A percentile compares a stretch with the other conserved stretches of the same genome.
These are phyloP conservation scores for Melanotaenia parkinsoni DNA, from an alignment of 2,797 vertebrate genomes.

Conservation along the genomic window DNA sequence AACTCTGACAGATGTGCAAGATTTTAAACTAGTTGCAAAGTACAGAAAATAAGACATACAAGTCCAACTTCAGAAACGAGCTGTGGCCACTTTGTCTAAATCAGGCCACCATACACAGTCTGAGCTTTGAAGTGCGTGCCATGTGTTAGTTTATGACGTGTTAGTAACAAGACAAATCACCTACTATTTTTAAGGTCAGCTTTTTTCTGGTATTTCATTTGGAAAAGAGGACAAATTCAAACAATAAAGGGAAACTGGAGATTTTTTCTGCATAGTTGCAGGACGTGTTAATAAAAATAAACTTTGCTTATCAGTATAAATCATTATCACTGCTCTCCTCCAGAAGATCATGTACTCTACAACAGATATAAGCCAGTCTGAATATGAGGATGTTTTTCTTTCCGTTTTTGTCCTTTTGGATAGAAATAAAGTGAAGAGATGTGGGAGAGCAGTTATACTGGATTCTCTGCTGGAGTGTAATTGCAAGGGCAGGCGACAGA, in stretches of 20 bases:
- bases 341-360: slow-evolving; percentile 3
- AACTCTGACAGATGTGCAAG: slow-evolving; percentile 35
- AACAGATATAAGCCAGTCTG: background rate
- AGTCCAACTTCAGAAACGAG: slow-evolving; percentile 41
- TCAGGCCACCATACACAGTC: slow-evolving; percentile 24
- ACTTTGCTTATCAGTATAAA: background rate
- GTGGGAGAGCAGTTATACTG: slow-evolving; percentile 49
- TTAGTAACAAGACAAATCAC: slow-evolving; percentile 30
- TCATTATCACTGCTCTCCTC: background rate
- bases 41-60: slow-evolving; percentile 44
- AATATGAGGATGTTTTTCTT: slow-evolving; percentile 32
- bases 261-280: background rate
- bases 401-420: slow-evolving; percentile 32
- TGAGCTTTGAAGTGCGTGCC: slow-evolving; percentile 38
- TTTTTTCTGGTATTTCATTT: slow-evolving; percentile 11
- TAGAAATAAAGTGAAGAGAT: slow-evolving; percentile 46
- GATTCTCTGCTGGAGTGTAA: slow-evolving; percentile 64
- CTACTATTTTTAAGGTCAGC: background rate
- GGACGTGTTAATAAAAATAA: background rate
- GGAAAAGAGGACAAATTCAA: slow-evolving; percentile 30
- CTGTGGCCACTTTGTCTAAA: slow-evolving; percentile 17
- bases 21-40: slow-evolving; percentile 44
- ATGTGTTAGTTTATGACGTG: slow-evolving; percentile 30
- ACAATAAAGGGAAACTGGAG: slow-evolving; percentile 7
- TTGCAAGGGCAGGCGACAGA: slow-evolving; percentile 70